These are phyloP conservation scores for Thalpophila matura DNA, from an alignment of 2,888 invertebrate genomes.

Conservation along the genomic window DNA sequence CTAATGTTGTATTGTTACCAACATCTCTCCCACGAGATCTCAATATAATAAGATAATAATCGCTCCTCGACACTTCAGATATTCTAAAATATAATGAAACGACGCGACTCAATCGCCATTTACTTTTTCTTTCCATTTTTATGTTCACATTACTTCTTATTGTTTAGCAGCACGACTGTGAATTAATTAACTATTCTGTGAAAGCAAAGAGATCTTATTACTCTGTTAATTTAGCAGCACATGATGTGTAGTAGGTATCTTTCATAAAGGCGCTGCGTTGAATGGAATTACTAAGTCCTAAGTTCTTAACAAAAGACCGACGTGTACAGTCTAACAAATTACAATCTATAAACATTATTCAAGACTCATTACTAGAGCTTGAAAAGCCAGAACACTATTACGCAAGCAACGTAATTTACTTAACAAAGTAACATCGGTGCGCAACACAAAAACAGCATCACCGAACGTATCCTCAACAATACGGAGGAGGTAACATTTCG, in stretches of 20 bases:
- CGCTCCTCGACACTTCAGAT: slow-evolving; percentile 34
- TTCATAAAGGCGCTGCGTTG: slow-evolving; percentile 35
- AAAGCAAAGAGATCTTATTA: slow-evolving; percentile 38
- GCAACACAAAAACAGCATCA: slow-evolving; percentile 69
- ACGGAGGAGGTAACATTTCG: slow-evolving; percentile 83
- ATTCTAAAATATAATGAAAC: slow-evolving; percentile 33
- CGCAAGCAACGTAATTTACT: slow-evolving; percentile 62
- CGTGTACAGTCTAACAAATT: slow-evolving; percentile 36
- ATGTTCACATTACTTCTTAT: slow-evolving; percentile 34
- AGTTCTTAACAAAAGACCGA: slow-evolving; percentile 46
- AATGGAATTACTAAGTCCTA: slow-evolving; percentile 36
- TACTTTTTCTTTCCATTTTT: slow-evolving; percentile 30
- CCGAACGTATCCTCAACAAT: slow-evolving; percentile 73
- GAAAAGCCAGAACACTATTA: slow-evolving; percentile 58
- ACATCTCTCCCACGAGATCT: slow-evolving; percentile 49
- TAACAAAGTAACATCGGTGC: slow-evolving; percentile 60
- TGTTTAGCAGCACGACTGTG: slow-evolving; percentile 24
- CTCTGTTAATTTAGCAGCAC: no score
- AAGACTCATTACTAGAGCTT: slow-evolving; percentile 56
- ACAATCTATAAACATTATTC: slow-evolving; percentile 53
- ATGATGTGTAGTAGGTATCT: slow-evolving; percentile 15
- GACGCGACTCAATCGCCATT: slow-evolving; percentile 18
- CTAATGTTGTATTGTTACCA: slow-evolving; percentile 57
- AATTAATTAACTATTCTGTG: slow-evolving; percentile 36
- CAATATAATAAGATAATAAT: slow-evolving; percentile 51